Evolutionary conservation across 1,140 invertebrate genomes (phyloP), one percentile per base, ranked within the genome.

Genomic region (Pseudomyrmex flavicornis): DNA sequence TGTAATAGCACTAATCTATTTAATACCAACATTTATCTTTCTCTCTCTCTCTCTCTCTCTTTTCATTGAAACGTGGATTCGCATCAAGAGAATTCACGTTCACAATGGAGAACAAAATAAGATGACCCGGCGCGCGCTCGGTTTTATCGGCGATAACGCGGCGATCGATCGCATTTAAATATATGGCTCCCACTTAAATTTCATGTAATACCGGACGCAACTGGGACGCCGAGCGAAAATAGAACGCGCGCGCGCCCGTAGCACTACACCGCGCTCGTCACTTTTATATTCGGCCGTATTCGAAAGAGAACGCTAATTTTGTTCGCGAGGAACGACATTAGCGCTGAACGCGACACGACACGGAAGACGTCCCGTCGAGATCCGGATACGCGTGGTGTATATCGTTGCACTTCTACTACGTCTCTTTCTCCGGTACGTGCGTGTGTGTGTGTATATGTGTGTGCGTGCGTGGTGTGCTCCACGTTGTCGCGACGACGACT

Each of bases 161-260:
- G 44, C 66, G 20, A 80, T 80, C 76, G 76, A 80, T 80, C 54
- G 66, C 54, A 80, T 80, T 80, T 80, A 80, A 80, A 80, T 80
- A 35, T 35, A 80, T 80, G 76, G 72, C 66, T 80, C 59, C 44
- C 56, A 80, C 66, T 80, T 80, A 80, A 80, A 80, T 80, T 80
- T 80, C 66, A 80, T 72, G 54, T 80, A 80, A 80, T 80, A 46
- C 22, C 54, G 76, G 35, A 72, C 76, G 44, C 66, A 72, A 80
- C 66, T 80, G 54, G 76, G 66, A n/a, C 76, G 66, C 76, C 44
- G 66, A 2, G 44, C 46, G n/a, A 75, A 75, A 82, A 82, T 75
- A 75, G 72, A 82, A 82, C 17, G 79, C 68, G 46, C n/a, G 35
- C 79, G 70, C 63, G 50, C 17, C 22, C 48, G 44, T 35, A 35